Base-by-base conservation (phyloP, 2,113 vertebrate species). In the Mobula birostris region DNA sequence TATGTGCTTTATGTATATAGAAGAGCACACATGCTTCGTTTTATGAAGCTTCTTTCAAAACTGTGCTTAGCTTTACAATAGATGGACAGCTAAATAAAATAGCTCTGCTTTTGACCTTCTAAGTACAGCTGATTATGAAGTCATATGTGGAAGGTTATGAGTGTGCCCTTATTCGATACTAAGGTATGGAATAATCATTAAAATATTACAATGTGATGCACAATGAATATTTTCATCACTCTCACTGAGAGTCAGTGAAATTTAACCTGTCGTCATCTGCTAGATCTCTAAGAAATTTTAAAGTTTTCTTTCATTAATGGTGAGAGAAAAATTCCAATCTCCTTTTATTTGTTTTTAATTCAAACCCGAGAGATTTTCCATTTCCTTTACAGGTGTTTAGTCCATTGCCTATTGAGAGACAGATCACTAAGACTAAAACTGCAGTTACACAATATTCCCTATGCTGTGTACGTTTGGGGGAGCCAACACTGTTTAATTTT, bases 321-420 rank as follows among this genome's bases (percentile, higher is more conserved):
- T 2, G 29, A 90, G 27, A 32, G 29, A 90, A 90, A 90, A 32
- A 66, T 66, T n/a, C 27, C 61, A 32, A 90, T 66, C n/a, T 61
- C 63, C 21, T 76, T 74, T 93, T 72, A 93, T 93, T 74, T 74
- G 32, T 15, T 48, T 93, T 24, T 40, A 56, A 93, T 93, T n/a
- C 91, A 29, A 93, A 74, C 17, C 19, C 27, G 70, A 74, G 68
- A 93, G 91, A 48, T 48, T 74, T 76, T 74, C 91, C 24, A 74
- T 76, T 93, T 93, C 91, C 91, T 72, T 74, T 72, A 74, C 68
- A 93, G 61, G 91, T 48, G 91, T 93, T 93, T 93, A 56, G 68
- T 14, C 68, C 8, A 93, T 76, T 93, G 63, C 91, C 40, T 27
- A 6, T 19, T 74, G 91, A 74, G 36, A 92, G n/a, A 2, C 68